These are phyloP conservation scores for Cataglyphis altisquamis DNA, from an alignment of 2,888 invertebrate genomes.

Conservation along the genomic window DNA sequence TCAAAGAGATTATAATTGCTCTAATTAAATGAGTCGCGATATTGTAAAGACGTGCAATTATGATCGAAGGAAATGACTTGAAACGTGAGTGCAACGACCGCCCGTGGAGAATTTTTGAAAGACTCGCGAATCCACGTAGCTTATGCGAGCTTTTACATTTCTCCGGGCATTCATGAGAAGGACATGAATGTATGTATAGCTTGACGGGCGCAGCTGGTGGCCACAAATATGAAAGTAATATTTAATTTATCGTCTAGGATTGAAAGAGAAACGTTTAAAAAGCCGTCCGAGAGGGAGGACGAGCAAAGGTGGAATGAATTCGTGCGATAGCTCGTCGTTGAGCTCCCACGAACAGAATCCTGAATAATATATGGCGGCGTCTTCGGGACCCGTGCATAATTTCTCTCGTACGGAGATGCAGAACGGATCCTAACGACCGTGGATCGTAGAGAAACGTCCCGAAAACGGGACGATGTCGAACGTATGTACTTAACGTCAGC, in stretches of 20 bases:
- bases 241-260: constrained; percentile 59
- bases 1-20: not conserved
- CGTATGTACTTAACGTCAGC: constrained; percentile 42
- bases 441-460: constrained; percentile 30
- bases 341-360: constrained; percentile 48
- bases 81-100: not conserved
- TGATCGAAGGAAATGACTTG: not conserved
- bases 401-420: constrained; percentile 45
- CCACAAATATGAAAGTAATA: constrained; percentile 59
- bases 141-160: constrained; percentile 42
- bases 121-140: constrained; percentile 45
- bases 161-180: constrained; percentile 29
- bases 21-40: not conserved
- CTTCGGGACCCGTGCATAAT: constrained; percentile 50
- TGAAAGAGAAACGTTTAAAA: constrained; percentile 55
- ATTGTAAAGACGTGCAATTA: not conserved
- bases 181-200: constrained; percentile 50
- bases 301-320: constrained; percentile 54
- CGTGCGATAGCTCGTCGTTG: constrained; percentile 46
- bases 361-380: constrained; percentile 59
- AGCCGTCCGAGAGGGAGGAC: constrained; percentile 23
- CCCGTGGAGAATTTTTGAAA: constrained; percentile 54
- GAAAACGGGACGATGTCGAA: constrained; percentile 37
- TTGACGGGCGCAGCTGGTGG: constrained; percentile 50
- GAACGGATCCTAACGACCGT: constrained; percentile 42